A percentile compares a stretch with the other conserved stretches of the same genome.
Conservation (phyloP, 2,113 vertebrate species). For the Halichoeres trimaculatus region DNA sequence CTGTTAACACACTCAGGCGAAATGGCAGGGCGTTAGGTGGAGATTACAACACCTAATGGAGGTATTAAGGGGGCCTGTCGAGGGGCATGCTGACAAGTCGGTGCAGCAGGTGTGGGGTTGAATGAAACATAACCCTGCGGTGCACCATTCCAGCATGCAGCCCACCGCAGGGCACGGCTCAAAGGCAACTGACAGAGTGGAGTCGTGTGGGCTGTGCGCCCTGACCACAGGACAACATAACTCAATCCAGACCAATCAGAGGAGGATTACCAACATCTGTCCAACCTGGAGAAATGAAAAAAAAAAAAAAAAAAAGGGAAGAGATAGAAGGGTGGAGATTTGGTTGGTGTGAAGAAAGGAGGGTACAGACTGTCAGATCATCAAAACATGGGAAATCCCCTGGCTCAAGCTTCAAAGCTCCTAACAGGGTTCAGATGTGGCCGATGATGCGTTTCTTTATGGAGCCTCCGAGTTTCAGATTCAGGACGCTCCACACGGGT, state of each 20-base stretch:
- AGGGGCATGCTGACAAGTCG: conserved; percentile 68
- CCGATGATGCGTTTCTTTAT: conserved; percentile 34
- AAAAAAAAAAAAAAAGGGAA: not conserved
- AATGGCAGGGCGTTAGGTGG: conserved; percentile 71
- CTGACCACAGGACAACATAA: conserved; percentile 59
- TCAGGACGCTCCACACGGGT: conserved; percentile 38
- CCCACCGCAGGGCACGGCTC: conserved; percentile 63
- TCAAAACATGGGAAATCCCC: conserved; percentile 75
- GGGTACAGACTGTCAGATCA: conserved; percentile 58
- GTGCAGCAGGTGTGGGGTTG: conserved; percentile 80
- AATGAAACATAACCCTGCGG: conserved; percentile 78
- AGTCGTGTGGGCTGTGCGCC: conserved; percentile 47
- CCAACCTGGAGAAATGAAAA: conserved; percentile 28
- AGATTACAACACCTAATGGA: conserved; percentile 81
- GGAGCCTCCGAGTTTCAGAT: conserved; percentile 39
- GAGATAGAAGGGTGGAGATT: not conserved
- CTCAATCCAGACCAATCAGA: conserved; percentile 67
- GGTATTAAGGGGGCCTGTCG: conserved; percentile 70
- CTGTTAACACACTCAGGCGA: conserved; percentile 72
- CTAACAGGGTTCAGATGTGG: conserved; percentile 66
- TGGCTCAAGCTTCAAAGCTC: conserved; percentile 73
- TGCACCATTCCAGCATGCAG: conserved; percentile 50
- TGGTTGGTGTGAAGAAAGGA: conserved; percentile 39
- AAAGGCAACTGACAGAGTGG: conserved; percentile 52
- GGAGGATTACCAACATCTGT: conserved; percentile 74